Evolutionary conservation across 1,140 invertebrate species (phyloP).

Genomic region (Delia radicum): DNA sequence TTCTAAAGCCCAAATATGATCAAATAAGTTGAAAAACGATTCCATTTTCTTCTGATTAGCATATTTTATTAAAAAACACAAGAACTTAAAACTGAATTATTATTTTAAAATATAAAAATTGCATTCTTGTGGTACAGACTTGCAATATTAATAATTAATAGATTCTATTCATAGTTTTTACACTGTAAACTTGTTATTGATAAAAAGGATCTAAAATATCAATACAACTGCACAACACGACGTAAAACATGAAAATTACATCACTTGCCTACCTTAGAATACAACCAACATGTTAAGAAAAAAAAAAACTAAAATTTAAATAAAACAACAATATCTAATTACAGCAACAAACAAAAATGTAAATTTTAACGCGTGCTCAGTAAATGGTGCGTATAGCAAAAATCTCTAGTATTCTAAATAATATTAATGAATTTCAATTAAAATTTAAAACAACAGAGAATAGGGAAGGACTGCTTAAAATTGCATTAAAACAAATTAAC

Average conservation of each 20-base stretch:
- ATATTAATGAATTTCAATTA: neutral
- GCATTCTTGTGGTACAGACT: no score
- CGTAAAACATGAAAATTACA: slow-evolving; percentile 1
- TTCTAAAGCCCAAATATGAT: no score
- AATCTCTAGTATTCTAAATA: neutral
- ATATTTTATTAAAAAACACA: no score
- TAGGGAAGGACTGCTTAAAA: neutral
- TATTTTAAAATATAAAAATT: no score
- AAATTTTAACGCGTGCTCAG: neutral
- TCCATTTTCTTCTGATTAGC: no score
- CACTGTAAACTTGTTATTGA: neutral
- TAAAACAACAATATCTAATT: neutral
- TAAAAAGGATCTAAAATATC: neutral
- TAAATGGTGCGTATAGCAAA: neutral
- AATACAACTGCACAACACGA: neutral
- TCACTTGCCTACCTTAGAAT: neutral
- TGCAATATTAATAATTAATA: no score
- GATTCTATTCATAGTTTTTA: no score
- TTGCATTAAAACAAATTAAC: neutral
- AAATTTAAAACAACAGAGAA: neutral
- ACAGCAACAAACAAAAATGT: neutral
- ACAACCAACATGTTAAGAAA: neutral
- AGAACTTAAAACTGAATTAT: no score
- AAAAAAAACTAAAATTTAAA: neutral
- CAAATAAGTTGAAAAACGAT: no score